Percentiles rank a stretch among this genome's conserved stretches.
Evolutionary conservation across 1,140 invertebrate genomes (phyloP).

Genomic region (Lanistes nyassanus): DNA sequence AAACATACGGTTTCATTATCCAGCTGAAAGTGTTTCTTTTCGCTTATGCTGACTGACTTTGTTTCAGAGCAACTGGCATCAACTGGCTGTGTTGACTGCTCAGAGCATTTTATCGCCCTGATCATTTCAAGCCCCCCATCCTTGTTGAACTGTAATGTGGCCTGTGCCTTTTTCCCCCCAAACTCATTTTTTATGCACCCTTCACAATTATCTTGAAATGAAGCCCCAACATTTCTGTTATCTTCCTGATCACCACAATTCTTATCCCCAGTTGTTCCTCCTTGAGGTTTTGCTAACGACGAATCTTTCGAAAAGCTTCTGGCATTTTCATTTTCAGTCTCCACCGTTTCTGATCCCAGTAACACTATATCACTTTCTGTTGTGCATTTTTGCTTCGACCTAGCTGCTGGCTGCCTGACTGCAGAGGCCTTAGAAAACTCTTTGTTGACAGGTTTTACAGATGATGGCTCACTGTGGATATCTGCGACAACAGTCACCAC

Average conservation of each 20-base stretch:
- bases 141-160: constrained; percentile 7
- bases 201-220: not conserved
- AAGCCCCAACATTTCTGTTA: too few relatives aligned
- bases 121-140: constrained; percentile 17
- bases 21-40: not conserved
- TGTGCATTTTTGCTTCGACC: not conserved
- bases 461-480: constrained; percentile 9
- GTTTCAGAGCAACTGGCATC: not conserved
- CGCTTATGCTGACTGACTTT: not conserved
- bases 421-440: too few relatives aligned
- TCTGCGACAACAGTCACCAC: constrained; percentile 11
- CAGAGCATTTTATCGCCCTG: too few relatives aligned
- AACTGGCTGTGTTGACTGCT: too few relatives aligned
- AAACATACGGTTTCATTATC: too few relatives aligned
- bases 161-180: not conserved
- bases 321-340: not conserved
- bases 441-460: too few relatives aligned
- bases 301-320: not conserved
- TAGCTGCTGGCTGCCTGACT: not conserved
- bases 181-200: not conserved
- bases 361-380: constrained; percentile 11
- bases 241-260: too few relatives aligned
- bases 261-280: too few relatives aligned
- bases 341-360: constrained; percentile 22
- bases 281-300: not conserved